Base-by-base conservation (phyloP, 2,888 invertebrate species). In the Coronaproctus castanopsis region DNA sequence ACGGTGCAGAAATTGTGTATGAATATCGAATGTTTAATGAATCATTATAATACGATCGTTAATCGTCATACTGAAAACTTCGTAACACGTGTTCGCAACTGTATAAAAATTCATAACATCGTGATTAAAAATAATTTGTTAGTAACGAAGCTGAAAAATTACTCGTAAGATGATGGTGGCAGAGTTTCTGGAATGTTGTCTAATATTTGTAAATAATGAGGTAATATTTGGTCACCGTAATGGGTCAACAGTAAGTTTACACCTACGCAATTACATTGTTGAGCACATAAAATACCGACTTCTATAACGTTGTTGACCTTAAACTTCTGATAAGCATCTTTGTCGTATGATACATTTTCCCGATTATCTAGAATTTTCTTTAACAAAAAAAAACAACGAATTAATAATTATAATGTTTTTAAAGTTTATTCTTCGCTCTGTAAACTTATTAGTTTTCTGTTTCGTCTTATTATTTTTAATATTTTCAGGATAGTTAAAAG, bases 111-210 rank as follows among this genome's bases (percentile, higher is more conserved):
- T n/a, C n/a, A n/a, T n/a, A n/a, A n/a, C n/a, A n/a, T n/a, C n/a
- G n/a, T n/a, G n/a, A n/a, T n/a, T n/a, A n/a, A n/a, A n/a, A n/a
- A n/a, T n/a, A n/a, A n/a, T n/a, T n/a, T n/a, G n/a, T n/a, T n/a
- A n/a, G n/a, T n/a, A n/a, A n/a, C n/a, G n/a, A n/a, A 36, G 14
- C 36, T 8, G 14, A 36, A 36, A 3, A n/a, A 69, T 55, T 77
- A 77, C 67, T 77, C 75, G 69, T 85, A 87, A 55, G 78, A 77
- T 55, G 74, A 65, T 1, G 86, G 85, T 65, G 77, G 75, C 10
- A 80, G 73, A 0, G 83, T 83, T 73, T 87, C 87, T 14, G 87
- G 85, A 65, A 87, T 75, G 67, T 79, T 78, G 58, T 78, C 77
- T 50, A 84, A 69, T 24, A 85, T 80, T 1, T 79, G 72, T 58